phyloP scores from a whole-genome alignment of 2,797 vertebrate species.

The Notolepis coatsorum region DNA sequence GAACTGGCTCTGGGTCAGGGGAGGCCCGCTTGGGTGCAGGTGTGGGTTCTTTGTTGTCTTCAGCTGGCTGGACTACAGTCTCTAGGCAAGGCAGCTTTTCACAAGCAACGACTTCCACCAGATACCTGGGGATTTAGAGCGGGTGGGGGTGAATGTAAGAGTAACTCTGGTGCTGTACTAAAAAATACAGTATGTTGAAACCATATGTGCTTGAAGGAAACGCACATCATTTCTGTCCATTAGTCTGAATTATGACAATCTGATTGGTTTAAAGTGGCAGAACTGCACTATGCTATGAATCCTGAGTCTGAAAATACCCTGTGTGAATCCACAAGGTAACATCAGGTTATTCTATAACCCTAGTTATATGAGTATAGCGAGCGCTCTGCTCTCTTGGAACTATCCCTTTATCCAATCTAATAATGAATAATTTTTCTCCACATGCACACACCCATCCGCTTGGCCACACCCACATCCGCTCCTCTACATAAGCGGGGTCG shows the following conservation, averaged over 20 bases:
- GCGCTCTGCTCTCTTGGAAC: no score
- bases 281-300: not conserved
- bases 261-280: not conserved
- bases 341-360: no score
- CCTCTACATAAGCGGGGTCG: no score
- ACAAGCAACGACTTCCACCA: constrained; percentile 54
- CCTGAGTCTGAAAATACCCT: not conserved
- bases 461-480: no score
- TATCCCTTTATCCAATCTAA: no score
- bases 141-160: not conserved
- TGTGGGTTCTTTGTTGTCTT: not conserved
- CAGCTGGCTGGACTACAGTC: constrained; percentile 1
- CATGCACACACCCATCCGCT: no score
- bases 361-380: no score
- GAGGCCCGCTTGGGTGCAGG: not conserved
- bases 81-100: not conserved
- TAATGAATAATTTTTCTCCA: no score
- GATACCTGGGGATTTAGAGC: constrained; percentile 49
- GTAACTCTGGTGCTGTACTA: not conserved
- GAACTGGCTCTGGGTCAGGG: constrained; percentile 11
- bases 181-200: no score
- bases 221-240: no score
- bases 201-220: no score
- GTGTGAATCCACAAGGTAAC: constrained; percentile 28
- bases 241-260: not conserved